Percentiles rank a stretch among this genome's conserved stretches.
These are phyloP conservation scores for Salvator merianae DNA, from an alignment of 2,113 vertebrate species.

Conservation along the genomic window DNA sequence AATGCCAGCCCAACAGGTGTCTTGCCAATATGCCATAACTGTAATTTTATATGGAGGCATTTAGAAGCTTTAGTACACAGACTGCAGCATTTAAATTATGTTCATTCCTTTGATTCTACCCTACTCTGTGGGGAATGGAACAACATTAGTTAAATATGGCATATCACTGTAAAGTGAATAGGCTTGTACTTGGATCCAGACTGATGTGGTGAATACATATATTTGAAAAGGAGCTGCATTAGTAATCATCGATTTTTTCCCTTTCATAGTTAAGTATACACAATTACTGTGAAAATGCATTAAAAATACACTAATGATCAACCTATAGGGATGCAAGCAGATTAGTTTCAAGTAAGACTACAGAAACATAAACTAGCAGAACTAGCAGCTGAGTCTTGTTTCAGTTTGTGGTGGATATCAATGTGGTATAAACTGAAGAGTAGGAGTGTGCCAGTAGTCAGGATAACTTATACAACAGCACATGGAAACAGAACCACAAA, in stretches of 20 bases:
- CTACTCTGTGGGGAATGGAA: constrained; percentile 53
- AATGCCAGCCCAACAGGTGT: constrained; percentile 73
- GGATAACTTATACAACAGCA: no score
- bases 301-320: background rate
- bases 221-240: constrained; percentile 46
- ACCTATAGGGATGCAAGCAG: background rate
- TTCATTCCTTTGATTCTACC: constrained; percentile 70
- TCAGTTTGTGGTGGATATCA: no score
- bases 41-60: constrained; percentile 79
- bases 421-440: no score
- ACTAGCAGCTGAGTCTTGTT: no score
- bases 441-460: no score
- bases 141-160: constrained; percentile 48
- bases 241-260: constrained; percentile 43
- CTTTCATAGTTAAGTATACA: constrained; percentile 38
- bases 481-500: no score
- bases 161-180: constrained; percentile 35
- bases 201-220: constrained; percentile 21
- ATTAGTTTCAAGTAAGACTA: no score
- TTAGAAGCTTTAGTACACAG: constrained; percentile 71
- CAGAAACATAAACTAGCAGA: no score
- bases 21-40: constrained; percentile 71
- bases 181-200: constrained; percentile 41
- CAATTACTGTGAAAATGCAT: constrained; percentile 12
- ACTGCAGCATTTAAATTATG: constrained; percentile 71